A percentile compares a stretch with the other conserved stretches of the same genome.
Conservation (phyloP, 2,113 vertebrate genomes). For the Psittacula cyanocephala region DNA sequence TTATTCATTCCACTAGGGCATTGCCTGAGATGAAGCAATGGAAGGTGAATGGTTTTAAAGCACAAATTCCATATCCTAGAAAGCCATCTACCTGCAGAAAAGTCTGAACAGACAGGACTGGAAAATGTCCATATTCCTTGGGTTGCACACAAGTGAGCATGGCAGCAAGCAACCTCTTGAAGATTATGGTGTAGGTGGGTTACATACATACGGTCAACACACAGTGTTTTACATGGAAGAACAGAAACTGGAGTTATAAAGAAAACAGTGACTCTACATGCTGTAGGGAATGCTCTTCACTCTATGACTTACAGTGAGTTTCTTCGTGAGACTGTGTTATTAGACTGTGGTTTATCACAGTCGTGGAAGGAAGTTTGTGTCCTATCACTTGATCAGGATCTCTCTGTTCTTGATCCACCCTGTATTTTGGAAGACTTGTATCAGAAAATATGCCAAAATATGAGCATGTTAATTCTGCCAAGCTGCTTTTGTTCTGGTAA, state of each 20-base stretch:
- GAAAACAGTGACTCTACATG: fast-evolving
- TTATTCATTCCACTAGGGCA: neutral
- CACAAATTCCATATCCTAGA: neutral
- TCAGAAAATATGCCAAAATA: neutral
- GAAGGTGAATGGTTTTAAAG: constrained; percentile 9
- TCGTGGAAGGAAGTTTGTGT: neutral
- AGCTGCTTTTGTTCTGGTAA: neutral
- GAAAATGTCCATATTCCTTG: neutral
- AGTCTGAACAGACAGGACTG: neutral
- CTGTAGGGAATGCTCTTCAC: neutral
- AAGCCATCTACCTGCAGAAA: neutral
- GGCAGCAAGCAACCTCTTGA: neutral
- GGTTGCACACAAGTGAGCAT: neutral
- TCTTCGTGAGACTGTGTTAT: neutral
- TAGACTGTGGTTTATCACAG: fast-evolving
- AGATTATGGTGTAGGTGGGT: neutral
- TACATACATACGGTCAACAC: neutral
- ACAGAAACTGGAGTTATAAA: neutral
- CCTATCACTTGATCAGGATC: neutral
- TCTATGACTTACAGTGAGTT: neutral
- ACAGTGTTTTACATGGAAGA: neutral
- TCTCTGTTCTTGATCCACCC: neutral
- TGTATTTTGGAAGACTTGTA: neutral
- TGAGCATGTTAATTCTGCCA: neutral
- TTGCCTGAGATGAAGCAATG: neutral